phyloP scores from a whole-genome alignment of 2,113 vertebrate species.

The Anguilla rostrata region DNA sequence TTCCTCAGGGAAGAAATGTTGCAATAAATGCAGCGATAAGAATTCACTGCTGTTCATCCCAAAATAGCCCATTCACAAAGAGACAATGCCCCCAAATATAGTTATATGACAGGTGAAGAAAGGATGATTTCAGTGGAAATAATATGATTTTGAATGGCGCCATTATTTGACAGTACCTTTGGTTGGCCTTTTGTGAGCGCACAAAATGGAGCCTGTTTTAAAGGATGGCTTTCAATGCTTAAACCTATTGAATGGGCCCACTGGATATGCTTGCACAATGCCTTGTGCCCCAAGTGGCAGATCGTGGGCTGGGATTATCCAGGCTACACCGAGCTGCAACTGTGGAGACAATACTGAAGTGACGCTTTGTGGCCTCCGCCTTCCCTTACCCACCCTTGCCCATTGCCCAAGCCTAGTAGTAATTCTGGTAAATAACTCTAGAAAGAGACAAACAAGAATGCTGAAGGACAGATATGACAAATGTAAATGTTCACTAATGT shows the following conservation, averaged over 20 bases:
- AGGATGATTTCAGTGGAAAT: conserved; percentile 86
- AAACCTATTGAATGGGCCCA: conserved; percentile 62
- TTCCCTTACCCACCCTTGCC: neutral
- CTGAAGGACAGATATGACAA: neutral
- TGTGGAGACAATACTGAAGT: conserved; percentile 39
- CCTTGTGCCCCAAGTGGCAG: conserved; percentile 54
- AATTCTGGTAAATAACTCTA: conserved; percentile 5
- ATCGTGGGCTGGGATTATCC: conserved; percentile 57
- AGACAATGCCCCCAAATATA: conserved; percentile 83
- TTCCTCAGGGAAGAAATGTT: conserved; percentile 73
- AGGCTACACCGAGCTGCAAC: conserved; percentile 27
- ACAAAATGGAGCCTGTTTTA: conserved; percentile 79
- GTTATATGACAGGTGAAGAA: conserved; percentile 93
- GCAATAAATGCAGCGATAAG: conserved; percentile 86
- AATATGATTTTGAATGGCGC: conserved; percentile 88
- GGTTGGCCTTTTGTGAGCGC: conserved; percentile 68
- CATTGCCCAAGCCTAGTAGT: conserved; percentile 30
- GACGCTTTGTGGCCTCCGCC: conserved; percentile 36
- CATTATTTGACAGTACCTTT: conserved; percentile 74
- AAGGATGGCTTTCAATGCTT: conserved; percentile 75
- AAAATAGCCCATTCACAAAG: conserved; percentile 81
- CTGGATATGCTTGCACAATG: conserved; percentile 64
- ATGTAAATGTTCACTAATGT: neutral
- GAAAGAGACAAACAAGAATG: neutral
- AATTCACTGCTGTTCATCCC: conserved; percentile 76